Evolutionary conservation across 2,113 vertebrate species (phyloP), one percentile per base, ranked within the genome.

Genomic region (Podiceps cristatus): DNA sequence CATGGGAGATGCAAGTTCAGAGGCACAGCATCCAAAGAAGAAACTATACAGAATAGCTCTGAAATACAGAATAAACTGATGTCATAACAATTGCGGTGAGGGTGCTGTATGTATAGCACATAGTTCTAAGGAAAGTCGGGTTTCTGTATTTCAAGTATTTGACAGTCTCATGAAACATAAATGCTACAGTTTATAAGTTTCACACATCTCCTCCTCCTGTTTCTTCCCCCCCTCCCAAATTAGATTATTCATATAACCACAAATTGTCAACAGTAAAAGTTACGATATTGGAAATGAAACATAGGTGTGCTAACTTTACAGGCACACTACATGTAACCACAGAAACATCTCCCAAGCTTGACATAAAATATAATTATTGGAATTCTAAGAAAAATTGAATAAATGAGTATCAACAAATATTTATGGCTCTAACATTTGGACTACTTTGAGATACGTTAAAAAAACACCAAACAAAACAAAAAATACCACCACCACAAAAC

Each of bases 401-500:
- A 90, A 93, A 68, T 44, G 79, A 68, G 14, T 37, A 79, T 45
- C 28, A 88, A 79, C 59, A 93, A 90, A 62, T 85, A 90, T 82
- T 94, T 75, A 92, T 8, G 17, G 35, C 37, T 42, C 25, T 76
- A 55, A 86, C 13, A n/a, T 83, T 56, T 77, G 33, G 45, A 77
- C 6, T 92, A 8, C 25, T 25, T 58, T 45, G 33, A 71, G 28
- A 80, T 63, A 27, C 49, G n/a, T 25, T 79, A 29, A 55, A 75
- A 78, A 58, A 53, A 52, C 2, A 42, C 17, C 55, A 69, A 67
- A 44, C 2, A 37, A 37, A 37, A 37, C 37, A 37, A 37, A 37
- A 37, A 37, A 37, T 37, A 37, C 37, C 37, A 37, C 9, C 37
- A 37, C 37, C 37, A 37, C 37, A 37, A 37, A 37, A 37, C 37